Evolutionary conservation across 2,797 vertebrate genomes (phyloP).

Genomic region (Danionella dracula): DNA sequence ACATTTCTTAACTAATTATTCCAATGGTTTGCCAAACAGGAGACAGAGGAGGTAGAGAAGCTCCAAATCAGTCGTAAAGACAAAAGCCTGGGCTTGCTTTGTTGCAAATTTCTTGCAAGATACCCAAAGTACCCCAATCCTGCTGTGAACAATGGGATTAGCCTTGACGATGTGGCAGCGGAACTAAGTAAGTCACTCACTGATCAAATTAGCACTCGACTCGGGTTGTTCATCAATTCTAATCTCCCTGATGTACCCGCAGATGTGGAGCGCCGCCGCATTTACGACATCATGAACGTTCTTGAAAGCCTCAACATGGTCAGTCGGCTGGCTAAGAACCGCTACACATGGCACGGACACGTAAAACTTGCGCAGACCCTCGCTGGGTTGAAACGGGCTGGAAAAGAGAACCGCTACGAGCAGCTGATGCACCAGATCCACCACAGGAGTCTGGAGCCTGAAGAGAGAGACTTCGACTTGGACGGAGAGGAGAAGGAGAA

Average conservation of each 20-base stretch:
- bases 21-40: slow-evolving; percentile 56
- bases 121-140: slow-evolving; percentile 83
- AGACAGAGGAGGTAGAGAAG: slow-evolving; percentile 82
- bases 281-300: slow-evolving; percentile 97
- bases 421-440: slow-evolving; percentile 87
- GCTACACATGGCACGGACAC: slow-evolving; percentile 87
- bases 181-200: slow-evolving; percentile 80
- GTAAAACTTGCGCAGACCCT: slow-evolving; percentile 83
- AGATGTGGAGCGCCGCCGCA: slow-evolving; percentile 90
- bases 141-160: slow-evolving; percentile 80
- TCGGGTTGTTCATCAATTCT: no score
- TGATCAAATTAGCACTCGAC: not conserved
- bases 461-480: slow-evolving; percentile 71
- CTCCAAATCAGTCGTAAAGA: slow-evolving; percentile 88
- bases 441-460: slow-evolving; percentile 70
- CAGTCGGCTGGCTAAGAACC: slow-evolving; percentile 92
- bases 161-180: slow-evolving; percentile 88
- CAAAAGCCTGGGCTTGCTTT: slow-evolving; percentile 91
- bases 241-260: not conserved
- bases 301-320: slow-evolving; percentile 97
- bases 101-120: slow-evolving; percentile 88
- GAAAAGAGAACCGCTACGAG: slow-evolving; percentile 78
- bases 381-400: slow-evolving; percentile 75
- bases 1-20: no score
- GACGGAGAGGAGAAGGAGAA: slow-evolving; percentile 73